phyloP scores from a whole-genome alignment of 2,113 vertebrate species.

The Charina bottae region DNA sequence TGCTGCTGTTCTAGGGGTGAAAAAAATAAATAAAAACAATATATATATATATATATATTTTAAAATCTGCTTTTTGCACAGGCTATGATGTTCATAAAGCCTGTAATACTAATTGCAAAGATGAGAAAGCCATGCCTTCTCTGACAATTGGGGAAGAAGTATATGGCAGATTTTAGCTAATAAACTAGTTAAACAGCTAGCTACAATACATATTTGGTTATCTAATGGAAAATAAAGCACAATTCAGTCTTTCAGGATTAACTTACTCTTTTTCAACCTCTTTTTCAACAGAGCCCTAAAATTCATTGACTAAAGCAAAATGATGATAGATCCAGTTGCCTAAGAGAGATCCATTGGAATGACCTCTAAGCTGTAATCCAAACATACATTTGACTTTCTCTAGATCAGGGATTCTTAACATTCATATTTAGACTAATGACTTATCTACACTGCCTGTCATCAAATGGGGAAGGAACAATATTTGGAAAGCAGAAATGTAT shows the following conservation, averaged over 20 bases:
- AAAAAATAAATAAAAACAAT: no score
- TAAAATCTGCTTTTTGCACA: conserved; percentile 59
- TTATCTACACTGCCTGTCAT: background rate
- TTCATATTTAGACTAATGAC: background rate
- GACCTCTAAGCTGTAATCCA: background rate
- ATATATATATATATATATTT: no score
- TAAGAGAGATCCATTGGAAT: background rate
- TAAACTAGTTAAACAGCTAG: conserved; percentile 9
- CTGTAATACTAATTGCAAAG: conserved; percentile 58
- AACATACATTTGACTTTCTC: background rate
- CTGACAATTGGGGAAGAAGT: background rate
- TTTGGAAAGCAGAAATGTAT: background rate
- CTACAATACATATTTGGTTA: background rate
- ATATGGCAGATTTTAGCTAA: conserved; percentile 1
- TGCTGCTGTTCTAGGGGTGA: conserved; percentile 46
- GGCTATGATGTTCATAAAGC: conserved; percentile 62
- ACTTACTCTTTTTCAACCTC: background rate
- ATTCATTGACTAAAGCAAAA: background rate
- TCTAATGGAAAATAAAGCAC: background rate
- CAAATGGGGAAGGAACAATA: background rate
- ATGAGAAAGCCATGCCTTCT: conserved; percentile 37
- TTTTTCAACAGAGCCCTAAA: background rate
- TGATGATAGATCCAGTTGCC: background rate
- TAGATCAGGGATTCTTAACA: background rate
- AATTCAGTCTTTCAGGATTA: background rate